These are phyloP conservation scores for Drosophila equinoxialis DNA, from an alignment of 1,140 invertebrate species.

Conservation along the genomic window DNA sequence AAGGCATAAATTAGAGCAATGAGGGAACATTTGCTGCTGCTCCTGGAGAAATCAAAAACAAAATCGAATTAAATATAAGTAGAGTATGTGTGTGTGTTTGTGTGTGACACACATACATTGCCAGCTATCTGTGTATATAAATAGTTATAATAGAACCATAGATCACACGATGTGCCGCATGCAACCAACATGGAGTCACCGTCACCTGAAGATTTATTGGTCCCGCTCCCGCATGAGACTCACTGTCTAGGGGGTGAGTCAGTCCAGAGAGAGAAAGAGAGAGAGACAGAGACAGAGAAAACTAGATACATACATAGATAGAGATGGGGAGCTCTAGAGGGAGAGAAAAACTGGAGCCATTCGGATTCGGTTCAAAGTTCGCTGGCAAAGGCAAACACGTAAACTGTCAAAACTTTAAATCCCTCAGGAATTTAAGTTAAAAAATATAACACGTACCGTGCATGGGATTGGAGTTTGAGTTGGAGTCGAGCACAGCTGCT, in stretches of 20 bases:
- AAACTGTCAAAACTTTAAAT: constrained; percentile 82
- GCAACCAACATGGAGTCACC: constrained; percentile 79
- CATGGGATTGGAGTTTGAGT: no score
- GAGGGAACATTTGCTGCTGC: constrained; percentile 11
- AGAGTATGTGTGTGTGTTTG: constrained; percentile 35
- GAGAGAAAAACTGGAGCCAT: constrained; percentile 31
- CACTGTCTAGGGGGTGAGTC: constrained; percentile 55
- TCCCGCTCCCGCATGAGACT: constrained; percentile 43
- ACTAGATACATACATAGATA: not conserved
- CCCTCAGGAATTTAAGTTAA: constrained; percentile 80
- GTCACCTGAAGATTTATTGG: constrained; percentile 75
- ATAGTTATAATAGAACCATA: constrained; percentile 80
- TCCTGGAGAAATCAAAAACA: constrained; percentile 22
- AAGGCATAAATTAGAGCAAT: constrained; percentile 66
- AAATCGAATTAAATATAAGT: constrained; percentile 77
- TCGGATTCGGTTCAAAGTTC: constrained; percentile 71
- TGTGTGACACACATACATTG: constrained; percentile 10
- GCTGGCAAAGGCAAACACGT: constrained; percentile 77
- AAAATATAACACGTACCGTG: constrained; percentile 78
- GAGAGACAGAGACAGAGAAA: not conserved
- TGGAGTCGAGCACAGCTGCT: constrained; percentile 60
- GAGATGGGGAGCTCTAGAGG: not conserved
- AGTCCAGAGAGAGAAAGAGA: constrained; percentile 18
- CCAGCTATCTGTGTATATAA: constrained; percentile 41
- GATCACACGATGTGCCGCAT: constrained; percentile 77